Conservation (phyloP, 2,888 invertebrate genomes). For the Ernsta delagoae region DNA sequence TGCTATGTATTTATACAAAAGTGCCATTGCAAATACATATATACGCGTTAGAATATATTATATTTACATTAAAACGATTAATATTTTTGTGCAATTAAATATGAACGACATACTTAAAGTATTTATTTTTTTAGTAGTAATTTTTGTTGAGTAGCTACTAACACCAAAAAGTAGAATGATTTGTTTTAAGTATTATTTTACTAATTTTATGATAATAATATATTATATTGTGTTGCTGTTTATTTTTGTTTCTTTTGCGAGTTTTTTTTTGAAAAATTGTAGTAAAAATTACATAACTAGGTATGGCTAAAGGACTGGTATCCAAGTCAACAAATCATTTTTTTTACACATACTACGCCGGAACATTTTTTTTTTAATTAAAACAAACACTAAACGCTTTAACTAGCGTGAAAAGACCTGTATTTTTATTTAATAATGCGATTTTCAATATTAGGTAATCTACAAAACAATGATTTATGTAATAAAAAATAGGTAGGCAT, state of each 20-base stretch:
- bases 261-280: neutral
- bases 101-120: no score
- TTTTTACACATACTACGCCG: no score
- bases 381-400: neutral
- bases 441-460: neutral
- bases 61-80: slow-evolving; percentile 41
- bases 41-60: slow-evolving; percentile 39
- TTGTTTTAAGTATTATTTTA: slow-evolving; percentile 50
- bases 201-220: slow-evolving; percentile 43
- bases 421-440: neutral
- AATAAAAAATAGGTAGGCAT: neutral
- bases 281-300: neutral
- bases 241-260: slow-evolving; percentile 34
- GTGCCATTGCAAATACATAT: slow-evolving; percentile 67
- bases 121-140: no score
- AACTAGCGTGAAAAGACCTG: neutral
- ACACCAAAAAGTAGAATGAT: no score
- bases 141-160: no score
- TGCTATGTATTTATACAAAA: slow-evolving; percentile 70
- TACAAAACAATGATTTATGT: neutral
- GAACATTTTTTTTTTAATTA: no score
- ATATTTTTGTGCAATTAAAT: no score
- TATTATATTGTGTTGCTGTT: slow-evolving; percentile 37
- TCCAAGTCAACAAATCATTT: neutral
- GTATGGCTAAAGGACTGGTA: neutral